These are phyloP conservation scores for Falco naumanni DNA, from an alignment of 2,797 vertebrate genomes.

Conservation along the genomic window DNA sequence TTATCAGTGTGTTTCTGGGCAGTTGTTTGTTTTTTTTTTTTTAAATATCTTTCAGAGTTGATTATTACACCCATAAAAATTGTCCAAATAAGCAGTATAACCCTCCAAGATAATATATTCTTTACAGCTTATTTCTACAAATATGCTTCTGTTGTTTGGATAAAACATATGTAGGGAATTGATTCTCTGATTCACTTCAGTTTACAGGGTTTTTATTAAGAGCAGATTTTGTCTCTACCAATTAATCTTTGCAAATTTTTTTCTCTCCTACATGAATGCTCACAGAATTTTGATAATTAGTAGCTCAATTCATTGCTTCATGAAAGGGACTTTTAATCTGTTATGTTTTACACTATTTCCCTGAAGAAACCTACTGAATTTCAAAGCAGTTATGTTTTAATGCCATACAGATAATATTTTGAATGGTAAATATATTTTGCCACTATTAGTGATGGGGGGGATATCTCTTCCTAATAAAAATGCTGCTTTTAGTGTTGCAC, in stretches of 20 bases:
- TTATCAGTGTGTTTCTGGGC: conserved; percentile 34
- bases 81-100: background rate
- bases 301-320: background rate
- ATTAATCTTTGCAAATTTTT: conserved; percentile 45
- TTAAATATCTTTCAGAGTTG: conserved; percentile 9
- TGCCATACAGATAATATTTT: background rate
- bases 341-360: background rate
- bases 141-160: background rate
- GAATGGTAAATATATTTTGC: background rate
- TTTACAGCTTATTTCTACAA: conserved; percentile 25
- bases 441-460: background rate
- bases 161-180: background rate
- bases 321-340: conserved; percentile 13
- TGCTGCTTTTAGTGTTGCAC: background rate
- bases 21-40: background rate
- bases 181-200: background rate
- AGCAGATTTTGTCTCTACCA: conserved; percentile 3
- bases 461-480: background rate
- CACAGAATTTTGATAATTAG: background rate
- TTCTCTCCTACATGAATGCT: background rate
- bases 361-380: background rate
- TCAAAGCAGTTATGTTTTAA: background rate
- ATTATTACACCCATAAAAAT: conserved; percentile 50
- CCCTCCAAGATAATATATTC: background rate
- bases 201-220: conserved; percentile 40